A percentile compares a stretch with the other conserved stretches of the same genome.
Conservation (phyloP, 2,888 invertebrate genomes). For the Ornithoptera priamus region DNA sequence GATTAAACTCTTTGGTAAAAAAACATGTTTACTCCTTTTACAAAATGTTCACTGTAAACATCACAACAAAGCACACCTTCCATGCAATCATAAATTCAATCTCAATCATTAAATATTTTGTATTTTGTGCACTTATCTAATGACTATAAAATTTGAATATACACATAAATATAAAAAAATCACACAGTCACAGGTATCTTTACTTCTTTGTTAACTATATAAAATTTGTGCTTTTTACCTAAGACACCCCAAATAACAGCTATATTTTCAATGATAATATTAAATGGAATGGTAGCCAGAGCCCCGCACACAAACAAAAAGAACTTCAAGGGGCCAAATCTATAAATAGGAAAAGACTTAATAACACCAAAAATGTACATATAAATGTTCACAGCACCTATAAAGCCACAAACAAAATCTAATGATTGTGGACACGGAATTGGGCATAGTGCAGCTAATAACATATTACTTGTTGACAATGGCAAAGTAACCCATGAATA, state of each 20-base stretch:
- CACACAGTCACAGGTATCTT: conserved; percentile 84
- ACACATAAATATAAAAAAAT: conserved; percentile 43
- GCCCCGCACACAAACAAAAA: conserved; percentile 91
- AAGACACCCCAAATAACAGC: conserved; percentile 97
- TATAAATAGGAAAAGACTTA: conserved; percentile 94
- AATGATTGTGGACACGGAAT: conserved; percentile 91
- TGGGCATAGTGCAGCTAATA: conserved; percentile 91
- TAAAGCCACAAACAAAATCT: conserved; percentile 93
- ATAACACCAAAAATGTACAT: conserved; percentile 99
- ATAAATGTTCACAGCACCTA: conserved; percentile 96
- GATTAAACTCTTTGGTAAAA: conserved; percentile 43
- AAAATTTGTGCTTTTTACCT: conserved; percentile 97
- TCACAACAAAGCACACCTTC: conserved; percentile 10
- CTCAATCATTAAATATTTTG: conserved; percentile 43
- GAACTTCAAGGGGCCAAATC: conserved; percentile 90
- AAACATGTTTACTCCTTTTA: conserved; percentile 24
- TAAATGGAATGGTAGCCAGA: conserved; percentile 94
- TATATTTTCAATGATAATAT: conserved; percentile 95
- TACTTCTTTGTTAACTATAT: conserved; percentile 96
- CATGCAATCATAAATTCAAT: conserved; percentile 45
- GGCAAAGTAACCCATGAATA: conserved; percentile 98
- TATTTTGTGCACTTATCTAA: conserved; percentile 65
- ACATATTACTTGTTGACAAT: conserved; percentile 92
- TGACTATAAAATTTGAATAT: conserved; percentile 45
- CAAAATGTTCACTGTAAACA: conserved; percentile 12